A percentile compares a stretch with the other conserved stretches of the same genome.
These are phyloP conservation scores for Thecocarcelia acutangulata DNA, from an alignment of 2,888 invertebrate genomes.

Conservation along the genomic window DNA sequence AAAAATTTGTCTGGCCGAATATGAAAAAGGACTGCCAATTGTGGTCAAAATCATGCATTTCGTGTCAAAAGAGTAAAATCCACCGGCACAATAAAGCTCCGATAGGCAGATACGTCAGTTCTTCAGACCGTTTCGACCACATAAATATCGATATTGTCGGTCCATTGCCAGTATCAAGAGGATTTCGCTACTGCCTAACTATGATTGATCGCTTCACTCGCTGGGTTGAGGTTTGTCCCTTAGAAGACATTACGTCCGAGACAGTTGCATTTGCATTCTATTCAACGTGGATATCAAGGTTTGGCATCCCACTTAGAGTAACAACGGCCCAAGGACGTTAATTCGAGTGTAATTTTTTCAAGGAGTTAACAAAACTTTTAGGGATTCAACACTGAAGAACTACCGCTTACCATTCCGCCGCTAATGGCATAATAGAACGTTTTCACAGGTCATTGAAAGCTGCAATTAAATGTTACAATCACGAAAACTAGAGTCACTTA, in stretches of 20 bases:
- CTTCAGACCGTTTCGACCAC: conserved; percentile 43
- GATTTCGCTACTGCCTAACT: no score
- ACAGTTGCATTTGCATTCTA: no score
- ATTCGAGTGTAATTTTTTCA: no score
- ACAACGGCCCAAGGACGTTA: no score
- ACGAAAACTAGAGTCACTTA: conserved; percentile 11
- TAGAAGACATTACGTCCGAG: conserved; percentile 15
- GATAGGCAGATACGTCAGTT: not conserved
- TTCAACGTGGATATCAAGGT: no score
- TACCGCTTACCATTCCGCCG: conserved; percentile 51
- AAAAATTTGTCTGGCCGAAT: no score
- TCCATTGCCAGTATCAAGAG: not conserved
- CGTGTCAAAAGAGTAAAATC: conserved; percentile 28
- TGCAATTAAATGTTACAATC: no score
- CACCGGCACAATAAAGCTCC: conserved; percentile 46
- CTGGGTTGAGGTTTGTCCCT: conserved; percentile 27
- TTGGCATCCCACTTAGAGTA: no score
- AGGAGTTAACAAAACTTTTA: conserved; percentile 40
- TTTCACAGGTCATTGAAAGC: no score
- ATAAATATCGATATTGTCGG: conserved; percentile 43
- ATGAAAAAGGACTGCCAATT: no score
- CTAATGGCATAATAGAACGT: conserved; percentile 6
- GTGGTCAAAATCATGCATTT: conserved; percentile 26
- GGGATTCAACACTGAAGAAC: no score
- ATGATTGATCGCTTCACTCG: not conserved